phyloP scores from a whole-genome alignment of 2,113 vertebrate genomes.

The Podarcis raffonei region DNA sequence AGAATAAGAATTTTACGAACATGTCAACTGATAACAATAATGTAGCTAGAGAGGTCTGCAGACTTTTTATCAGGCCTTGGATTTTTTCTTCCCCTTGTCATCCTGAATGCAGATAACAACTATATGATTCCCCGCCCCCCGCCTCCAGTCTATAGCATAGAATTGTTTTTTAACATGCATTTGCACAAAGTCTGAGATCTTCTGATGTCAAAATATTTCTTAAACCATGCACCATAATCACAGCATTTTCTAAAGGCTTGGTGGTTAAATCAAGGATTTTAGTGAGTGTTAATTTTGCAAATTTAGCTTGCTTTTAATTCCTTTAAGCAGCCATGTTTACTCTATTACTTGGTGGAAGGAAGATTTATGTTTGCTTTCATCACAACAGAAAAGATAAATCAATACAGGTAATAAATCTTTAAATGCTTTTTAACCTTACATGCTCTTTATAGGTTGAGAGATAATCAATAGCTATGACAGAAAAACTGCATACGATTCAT shows the following conservation, averaged over 20 bases:
- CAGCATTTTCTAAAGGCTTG: neutral
- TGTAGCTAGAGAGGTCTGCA: neutral
- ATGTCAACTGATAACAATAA: neutral
- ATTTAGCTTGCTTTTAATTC: slow-evolving; percentile 60
- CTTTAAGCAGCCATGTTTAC: slow-evolving; percentile 50
- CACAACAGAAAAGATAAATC: slow-evolving; percentile 66
- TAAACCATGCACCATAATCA: neutral
- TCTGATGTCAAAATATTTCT: slow-evolving; percentile 37
- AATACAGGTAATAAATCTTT: slow-evolving; percentile 77
- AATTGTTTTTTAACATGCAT: neutral
- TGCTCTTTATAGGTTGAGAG: slow-evolving; percentile 71
- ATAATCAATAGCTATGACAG: slow-evolving; percentile 75
- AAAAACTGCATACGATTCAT: slow-evolving; percentile 71
- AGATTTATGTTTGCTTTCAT: slow-evolving; percentile 70
- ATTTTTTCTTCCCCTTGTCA: neutral
- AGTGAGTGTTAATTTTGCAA: slow-evolving; percentile 32
- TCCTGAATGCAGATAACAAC: neutral
- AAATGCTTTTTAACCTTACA: slow-evolving; percentile 72
- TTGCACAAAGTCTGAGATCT: slow-evolving; percentile 11
- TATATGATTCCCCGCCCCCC: neutral
- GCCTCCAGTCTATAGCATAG: neutral
- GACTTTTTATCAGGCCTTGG: neutral
- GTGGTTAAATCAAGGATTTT: neutral
- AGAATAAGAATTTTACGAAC: neutral
- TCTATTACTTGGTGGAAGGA: slow-evolving; percentile 63